These are phyloP conservation scores for Thryonomys swinderianus DNA, from an alignment of 2,113 vertebrate species.

Conservation along the genomic window DNA sequence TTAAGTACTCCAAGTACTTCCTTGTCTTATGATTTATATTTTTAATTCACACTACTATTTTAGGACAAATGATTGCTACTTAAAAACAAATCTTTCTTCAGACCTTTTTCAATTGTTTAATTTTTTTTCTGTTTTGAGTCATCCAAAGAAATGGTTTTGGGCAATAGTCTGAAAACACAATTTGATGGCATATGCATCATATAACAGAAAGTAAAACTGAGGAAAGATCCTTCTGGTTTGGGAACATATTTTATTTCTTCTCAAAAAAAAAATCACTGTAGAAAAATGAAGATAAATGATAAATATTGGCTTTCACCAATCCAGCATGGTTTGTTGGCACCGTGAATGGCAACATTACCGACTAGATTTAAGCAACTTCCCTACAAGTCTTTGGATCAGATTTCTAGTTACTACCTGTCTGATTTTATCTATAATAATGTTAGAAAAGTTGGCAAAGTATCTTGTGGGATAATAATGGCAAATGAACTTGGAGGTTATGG, in stretches of 20 bases:
- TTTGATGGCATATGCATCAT: not conserved
- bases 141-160: not conserved
- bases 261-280: not conserved
- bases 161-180: not conserved
- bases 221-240: not conserved
- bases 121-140: not conserved
- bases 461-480: not conserved
- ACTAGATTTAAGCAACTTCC: not conserved
- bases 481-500: slow-evolving; percentile 12
- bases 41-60: not conserved
- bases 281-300: slow-evolving; percentile 2
- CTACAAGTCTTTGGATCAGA: slow-evolving; percentile 33
- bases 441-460: slow-evolving; percentile 51
- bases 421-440: slow-evolving; percentile 34
- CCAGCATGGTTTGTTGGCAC: not conserved
- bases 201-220: not conserved
- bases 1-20: not conserved
- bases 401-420: slow-evolving; percentile 53
- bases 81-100: slow-evolving; percentile 1
- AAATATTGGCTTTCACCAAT: not conserved
- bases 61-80: not conserved
- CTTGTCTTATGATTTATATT: not conserved
- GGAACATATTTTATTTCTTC: not conserved
- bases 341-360: not conserved
- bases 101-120: not conserved